phyloP scores from a whole-genome alignment of 2,888 invertebrate species.

The Hydropsyche betteni region DNA sequence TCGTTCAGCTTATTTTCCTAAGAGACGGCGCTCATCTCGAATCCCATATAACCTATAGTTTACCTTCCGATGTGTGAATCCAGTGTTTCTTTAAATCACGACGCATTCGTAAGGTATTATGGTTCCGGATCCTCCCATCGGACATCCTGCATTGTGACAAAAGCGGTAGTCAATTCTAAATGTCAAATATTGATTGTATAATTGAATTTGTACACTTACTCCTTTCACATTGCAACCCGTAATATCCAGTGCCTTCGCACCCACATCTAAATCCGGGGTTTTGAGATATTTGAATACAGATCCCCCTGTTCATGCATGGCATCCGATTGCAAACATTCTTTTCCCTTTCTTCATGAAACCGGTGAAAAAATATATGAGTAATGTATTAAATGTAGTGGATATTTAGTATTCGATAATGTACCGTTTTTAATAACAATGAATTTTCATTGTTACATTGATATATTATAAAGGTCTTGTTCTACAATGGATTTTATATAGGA shows the following conservation, averaged over 20 bases:
- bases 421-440: too few relatives aligned
- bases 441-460: too few relatives aligned
- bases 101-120: conserved; percentile 68
- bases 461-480: too few relatives aligned
- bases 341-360: conserved; percentile 57
- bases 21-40: too few relatives aligned
- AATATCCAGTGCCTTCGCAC: conserved; percentile 72
- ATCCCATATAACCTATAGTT: not conserved
- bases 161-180: not conserved
- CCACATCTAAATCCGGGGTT: conserved; percentile 69
- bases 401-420: not conserved
- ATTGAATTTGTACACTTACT: conserved; percentile 58
- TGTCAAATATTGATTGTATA: not conserved
- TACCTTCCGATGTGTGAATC: not conserved
- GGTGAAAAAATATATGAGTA: conserved; percentile 35
- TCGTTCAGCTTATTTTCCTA: too few relatives aligned
- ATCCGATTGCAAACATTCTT: conserved; percentile 68
- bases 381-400: not conserved
- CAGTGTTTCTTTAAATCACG: conserved; percentile 60
- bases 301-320: conserved; percentile 70
- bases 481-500: too few relatives aligned
- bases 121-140: conserved; percentile 57
- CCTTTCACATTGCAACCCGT: conserved; percentile 69
- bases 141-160: conserved; percentile 62
- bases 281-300: conserved; percentile 70